Conservation (phyloP, 2,113 vertebrate genomes). For the Psittacara wagleri region DNA sequence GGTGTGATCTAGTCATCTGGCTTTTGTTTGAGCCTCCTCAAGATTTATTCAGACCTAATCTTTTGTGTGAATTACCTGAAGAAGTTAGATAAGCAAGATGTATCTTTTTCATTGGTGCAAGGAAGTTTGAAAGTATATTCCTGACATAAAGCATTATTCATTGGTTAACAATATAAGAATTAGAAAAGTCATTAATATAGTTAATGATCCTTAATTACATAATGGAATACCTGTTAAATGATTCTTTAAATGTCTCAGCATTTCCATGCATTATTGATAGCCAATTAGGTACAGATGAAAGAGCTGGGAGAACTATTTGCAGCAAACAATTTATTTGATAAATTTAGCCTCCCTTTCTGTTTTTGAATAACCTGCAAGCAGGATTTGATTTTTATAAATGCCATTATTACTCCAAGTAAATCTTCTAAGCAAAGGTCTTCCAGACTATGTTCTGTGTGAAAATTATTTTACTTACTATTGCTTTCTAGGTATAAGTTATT, state of each 20-base stretch:
- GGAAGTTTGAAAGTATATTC: slow-evolving; percentile 34
- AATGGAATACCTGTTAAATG: slow-evolving; percentile 61
- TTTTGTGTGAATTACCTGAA: slow-evolving; percentile 23
- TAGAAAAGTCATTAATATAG: slow-evolving; percentile 65
- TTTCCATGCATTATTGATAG: slow-evolving; percentile 64
- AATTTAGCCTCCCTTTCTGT: slow-evolving; percentile 19
- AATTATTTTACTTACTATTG: not conserved
- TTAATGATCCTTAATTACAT: slow-evolving; percentile 67
- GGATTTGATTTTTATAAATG: slow-evolving; percentile 43
- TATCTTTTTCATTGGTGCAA: not conserved
- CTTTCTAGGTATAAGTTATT: not conserved
- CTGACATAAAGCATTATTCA: slow-evolving; percentile 24
- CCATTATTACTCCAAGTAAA: not conserved
- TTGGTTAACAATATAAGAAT: slow-evolving; percentile 55
- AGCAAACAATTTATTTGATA: slow-evolving; percentile 64
- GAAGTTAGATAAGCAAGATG: slow-evolving; percentile 8
- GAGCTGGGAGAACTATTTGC: slow-evolving; percentile 42
- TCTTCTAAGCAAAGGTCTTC: not conserved
- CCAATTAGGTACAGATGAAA: slow-evolving; percentile 55
- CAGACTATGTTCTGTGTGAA: not conserved
- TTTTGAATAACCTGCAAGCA: slow-evolving; percentile 38
- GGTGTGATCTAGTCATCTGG: not conserved
- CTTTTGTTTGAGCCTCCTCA: slow-evolving; percentile 37
- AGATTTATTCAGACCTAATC: slow-evolving; percentile 32
- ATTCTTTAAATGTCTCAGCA: slow-evolving; percentile 59